phyloP scores from a whole-genome alignment of 2,797 vertebrate genomes.

The Pseudochirops corinnae region DNA sequence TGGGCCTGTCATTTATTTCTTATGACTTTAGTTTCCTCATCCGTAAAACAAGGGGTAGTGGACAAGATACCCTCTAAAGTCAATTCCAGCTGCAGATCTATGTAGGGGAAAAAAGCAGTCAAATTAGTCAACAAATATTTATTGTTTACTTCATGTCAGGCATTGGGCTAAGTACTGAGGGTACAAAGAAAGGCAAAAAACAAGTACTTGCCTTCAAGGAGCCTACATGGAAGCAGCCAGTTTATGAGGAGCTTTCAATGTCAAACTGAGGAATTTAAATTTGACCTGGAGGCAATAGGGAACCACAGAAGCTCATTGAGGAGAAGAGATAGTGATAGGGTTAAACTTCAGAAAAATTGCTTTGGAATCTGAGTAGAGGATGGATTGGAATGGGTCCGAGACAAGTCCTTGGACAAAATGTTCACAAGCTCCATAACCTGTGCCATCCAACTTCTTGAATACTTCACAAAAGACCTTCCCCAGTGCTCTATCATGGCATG shows the following conservation, averaged over 20 bases:
- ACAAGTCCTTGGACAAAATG: not conserved
- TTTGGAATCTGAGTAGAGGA: not conserved
- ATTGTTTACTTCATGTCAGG: not conserved
- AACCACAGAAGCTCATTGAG: not conserved
- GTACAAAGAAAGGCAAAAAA: not conserved
- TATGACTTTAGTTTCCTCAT: not conserved
- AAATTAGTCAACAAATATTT: not conserved
- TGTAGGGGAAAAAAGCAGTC: not conserved
- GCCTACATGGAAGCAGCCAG: not conserved
- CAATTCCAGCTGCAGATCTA: not conserved
- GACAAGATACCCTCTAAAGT: not conserved
- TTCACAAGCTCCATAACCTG: not conserved
- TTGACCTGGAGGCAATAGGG: not conserved
- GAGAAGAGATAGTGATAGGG: not conserved
- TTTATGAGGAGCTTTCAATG: not conserved
- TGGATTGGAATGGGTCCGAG: not conserved
- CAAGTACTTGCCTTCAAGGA: not conserved
- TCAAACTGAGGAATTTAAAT: not conserved
- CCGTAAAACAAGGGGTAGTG: not conserved
- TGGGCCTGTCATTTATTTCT: not conserved
- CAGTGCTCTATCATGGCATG: not conserved
- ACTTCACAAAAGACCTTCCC: not conserved
- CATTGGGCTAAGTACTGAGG: not conserved
- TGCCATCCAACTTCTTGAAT: not conserved
- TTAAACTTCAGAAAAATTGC: not conserved